Percentiles rank a stretch among this genome's conserved stretches.
These are phyloP conservation scores for Heliconius aoede DNA, from an alignment of 2,888 invertebrate genomes.

Conservation along the genomic window DNA sequence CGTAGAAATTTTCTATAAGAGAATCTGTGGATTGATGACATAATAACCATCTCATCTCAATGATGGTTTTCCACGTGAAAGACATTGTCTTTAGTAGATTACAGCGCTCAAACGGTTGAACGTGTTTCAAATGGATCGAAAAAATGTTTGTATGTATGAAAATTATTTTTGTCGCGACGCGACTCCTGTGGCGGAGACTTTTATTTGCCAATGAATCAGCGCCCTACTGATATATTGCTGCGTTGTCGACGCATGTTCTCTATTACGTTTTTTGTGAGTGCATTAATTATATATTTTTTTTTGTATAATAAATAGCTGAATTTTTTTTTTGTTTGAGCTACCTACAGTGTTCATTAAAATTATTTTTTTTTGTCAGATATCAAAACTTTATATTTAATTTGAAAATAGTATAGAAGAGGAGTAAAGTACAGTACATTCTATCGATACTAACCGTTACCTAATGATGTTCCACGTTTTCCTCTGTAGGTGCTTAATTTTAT, in stretches of 20 bases:
- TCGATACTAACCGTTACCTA: conserved; percentile 11
- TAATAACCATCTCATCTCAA: conserved; percentile 30
- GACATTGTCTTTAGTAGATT: conserved; percentile 55
- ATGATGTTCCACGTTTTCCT: conserved; percentile 13
- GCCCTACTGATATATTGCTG: conserved; percentile 68
- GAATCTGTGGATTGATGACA: conserved; percentile 25
- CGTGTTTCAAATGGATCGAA: conserved; percentile 67
- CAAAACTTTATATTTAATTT: background rate
- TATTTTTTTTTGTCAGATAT: background rate
- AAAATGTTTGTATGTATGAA: conserved; percentile 67
- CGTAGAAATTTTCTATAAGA: background rate
- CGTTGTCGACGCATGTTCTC: conserved; percentile 65
- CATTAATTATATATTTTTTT: conserved; percentile 49
- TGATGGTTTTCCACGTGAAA: conserved; percentile 32
- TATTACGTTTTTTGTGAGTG: conserved; percentile 62
- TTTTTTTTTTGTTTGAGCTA: conserved; percentile 9
- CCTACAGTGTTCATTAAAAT: background rate
- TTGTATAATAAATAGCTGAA: conserved; percentile 46
- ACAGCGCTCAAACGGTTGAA: conserved; percentile 55
- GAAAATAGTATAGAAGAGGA: too few relatives aligned
- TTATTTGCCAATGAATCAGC: conserved; percentile 75
- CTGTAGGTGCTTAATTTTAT: conserved; percentile 25
- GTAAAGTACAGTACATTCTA: background rate
- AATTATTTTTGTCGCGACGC: conserved; percentile 73
- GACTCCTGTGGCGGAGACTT: conserved; percentile 68